A percentile compares a stretch with the other conserved stretches of the same genome.
Conservation (phyloP, 2,113 vertebrate genomes). For the Phocoena sinus region DNA sequence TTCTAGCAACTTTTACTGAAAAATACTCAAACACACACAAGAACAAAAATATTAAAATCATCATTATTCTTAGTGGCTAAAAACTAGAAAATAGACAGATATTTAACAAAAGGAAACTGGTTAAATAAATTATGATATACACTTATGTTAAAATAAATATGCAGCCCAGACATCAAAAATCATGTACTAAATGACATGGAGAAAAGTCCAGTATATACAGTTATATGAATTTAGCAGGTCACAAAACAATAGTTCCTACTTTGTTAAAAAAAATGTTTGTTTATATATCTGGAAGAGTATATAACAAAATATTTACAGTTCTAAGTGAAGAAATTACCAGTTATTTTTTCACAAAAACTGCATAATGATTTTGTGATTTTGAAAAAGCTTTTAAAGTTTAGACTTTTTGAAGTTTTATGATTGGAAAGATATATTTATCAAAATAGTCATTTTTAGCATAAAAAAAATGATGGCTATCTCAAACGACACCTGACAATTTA, state of each 20-base stretch:
- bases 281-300: background rate
- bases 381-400: background rate
- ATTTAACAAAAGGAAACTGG: background rate
- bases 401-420: background rate
- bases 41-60: background rate
- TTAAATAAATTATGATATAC: background rate
- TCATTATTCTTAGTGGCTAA: background rate
- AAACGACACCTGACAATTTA: background rate
- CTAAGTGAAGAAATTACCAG: background rate
- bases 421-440: background rate
- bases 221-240: background rate
- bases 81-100: background rate
- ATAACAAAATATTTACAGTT: background rate
- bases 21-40: background rate
- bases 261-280: background rate
- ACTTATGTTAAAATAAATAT: background rate
- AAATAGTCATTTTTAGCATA: background rate
- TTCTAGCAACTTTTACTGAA: background rate
- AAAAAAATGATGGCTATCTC: background rate
- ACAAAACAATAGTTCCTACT: background rate
- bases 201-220: background rate
- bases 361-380: background rate
- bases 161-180: background rate
- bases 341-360: background rate
- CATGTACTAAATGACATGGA: background rate